Evolutionary conservation across 2,113 vertebrate species (phyloP).

Genomic region (Phaethon lepturus): DNA sequence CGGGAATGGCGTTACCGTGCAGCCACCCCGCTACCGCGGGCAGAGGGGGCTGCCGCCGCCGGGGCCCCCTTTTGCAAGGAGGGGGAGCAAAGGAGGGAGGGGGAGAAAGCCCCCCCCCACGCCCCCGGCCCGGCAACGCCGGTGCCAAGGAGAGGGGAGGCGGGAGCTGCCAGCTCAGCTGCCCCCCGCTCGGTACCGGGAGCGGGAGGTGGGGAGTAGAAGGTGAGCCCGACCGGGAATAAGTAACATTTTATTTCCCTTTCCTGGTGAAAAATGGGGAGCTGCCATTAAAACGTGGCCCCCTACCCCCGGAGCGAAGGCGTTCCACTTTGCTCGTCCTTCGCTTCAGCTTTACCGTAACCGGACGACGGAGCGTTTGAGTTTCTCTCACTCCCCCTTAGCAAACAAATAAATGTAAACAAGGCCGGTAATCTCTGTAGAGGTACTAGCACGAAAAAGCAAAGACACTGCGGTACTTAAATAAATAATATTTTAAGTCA

Average conservation of each 20-base stretch:
- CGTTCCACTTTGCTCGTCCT: background rate
- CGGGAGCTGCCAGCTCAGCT: background rate
- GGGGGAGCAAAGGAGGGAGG: background rate
- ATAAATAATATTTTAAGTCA: background rate
- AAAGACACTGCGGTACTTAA: background rate
- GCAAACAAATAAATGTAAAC: background rate
- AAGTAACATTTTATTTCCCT: background rate
- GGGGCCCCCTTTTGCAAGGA: background rate
- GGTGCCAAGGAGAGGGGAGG: background rate
- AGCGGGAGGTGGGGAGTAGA: background rate
- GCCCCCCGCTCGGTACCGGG: background rate
- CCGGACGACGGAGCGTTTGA: background rate
- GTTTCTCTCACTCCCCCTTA: background rate
- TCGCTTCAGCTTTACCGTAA: background rate
- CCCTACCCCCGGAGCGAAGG: background rate
- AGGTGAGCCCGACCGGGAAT: background rate
- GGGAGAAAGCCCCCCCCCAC: background rate
- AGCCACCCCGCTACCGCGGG: background rate
- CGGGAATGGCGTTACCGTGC: background rate
- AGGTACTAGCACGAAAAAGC: background rate
- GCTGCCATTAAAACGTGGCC: background rate
- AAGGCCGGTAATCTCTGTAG: background rate
- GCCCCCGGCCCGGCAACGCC: background rate
- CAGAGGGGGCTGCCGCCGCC: background rate
- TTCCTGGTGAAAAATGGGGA: background rate